These are phyloP conservation scores for Drosophila sordidapex DNA, from an alignment of 2,888 invertebrate species.

Conservation along the genomic window DNA sequence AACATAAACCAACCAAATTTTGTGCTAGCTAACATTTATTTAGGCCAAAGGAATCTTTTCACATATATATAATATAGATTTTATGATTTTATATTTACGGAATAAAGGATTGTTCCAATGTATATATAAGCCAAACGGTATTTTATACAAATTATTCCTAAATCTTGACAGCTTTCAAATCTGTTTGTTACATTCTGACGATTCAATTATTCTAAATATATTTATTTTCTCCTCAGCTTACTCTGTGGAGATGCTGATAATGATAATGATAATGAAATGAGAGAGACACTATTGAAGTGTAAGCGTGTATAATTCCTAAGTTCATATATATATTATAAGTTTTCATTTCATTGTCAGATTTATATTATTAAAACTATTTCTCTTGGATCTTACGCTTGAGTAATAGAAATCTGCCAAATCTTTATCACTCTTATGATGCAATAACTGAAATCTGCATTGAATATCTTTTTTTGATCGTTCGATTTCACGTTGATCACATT, in stretches of 20 bases:
- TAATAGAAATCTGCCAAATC: background rate
- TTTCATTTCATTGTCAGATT: background rate
- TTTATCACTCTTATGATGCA: background rate
- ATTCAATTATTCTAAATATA: background rate
- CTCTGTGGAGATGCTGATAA: background rate
- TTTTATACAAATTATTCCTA: background rate
- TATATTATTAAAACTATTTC: background rate
- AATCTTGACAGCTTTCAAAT: background rate
- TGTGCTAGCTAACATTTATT: background rate
- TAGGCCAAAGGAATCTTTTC: background rate
- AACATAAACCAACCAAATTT: background rate
- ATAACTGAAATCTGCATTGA: slow-evolving; percentile 3
- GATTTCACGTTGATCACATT: background rate
- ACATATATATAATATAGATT: background rate
- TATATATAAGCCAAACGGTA: background rate
- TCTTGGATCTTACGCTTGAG: background rate
- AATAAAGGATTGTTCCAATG: background rate
- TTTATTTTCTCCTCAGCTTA: background rate
- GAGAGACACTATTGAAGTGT: no score
- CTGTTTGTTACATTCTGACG: background rate
- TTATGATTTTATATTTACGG: background rate
- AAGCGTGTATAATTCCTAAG: background rate
- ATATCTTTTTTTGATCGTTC: slow-evolving; percentile 8
- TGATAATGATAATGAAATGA: no score
- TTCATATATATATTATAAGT: background rate